phyloP scores from a whole-genome alignment of 2,888 invertebrate species.

The Fragum sueziense region DNA sequence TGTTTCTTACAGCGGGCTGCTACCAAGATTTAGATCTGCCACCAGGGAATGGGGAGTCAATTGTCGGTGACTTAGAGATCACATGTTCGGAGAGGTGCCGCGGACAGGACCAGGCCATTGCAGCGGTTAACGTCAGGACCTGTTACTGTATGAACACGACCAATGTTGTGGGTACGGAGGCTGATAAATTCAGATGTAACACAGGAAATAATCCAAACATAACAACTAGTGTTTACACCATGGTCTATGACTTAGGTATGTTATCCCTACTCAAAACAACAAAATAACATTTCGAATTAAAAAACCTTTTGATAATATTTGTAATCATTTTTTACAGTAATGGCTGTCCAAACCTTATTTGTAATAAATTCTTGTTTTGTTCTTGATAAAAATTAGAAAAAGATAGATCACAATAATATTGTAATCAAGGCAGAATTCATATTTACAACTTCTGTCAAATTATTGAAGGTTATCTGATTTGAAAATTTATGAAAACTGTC shows the following conservation, averaged over 20 bases:
- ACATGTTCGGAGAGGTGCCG: conserved; percentile 55
- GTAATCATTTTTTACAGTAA: too few species aligned
- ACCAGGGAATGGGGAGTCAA: neutral
- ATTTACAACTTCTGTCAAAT: too few species aligned
- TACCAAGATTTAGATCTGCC: conserved; percentile 14
- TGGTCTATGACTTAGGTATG: conserved; percentile 37
- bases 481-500: too few species aligned
- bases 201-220: neutral
- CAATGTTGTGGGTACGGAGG: neutral
- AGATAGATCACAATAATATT: too few species aligned
- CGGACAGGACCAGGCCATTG: conserved; percentile 26
- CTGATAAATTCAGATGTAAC: neutral
- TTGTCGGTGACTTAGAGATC: conserved; percentile 5
- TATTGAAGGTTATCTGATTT: too few species aligned
- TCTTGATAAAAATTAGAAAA: too few species aligned
- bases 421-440: too few species aligned
- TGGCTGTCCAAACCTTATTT: too few species aligned
- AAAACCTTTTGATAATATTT: too few species aligned
- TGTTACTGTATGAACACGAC: conserved; percentile 44
- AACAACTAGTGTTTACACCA: neutral
- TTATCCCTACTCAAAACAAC: too few species aligned
- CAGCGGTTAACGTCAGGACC: conserved; percentile 12
- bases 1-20: conserved; percentile 43
- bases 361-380: too few species aligned
- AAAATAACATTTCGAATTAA: too few species aligned